Evolutionary conservation across 2,888 invertebrate genomes (phyloP).

Genomic region (Torymus auratus): DNA sequence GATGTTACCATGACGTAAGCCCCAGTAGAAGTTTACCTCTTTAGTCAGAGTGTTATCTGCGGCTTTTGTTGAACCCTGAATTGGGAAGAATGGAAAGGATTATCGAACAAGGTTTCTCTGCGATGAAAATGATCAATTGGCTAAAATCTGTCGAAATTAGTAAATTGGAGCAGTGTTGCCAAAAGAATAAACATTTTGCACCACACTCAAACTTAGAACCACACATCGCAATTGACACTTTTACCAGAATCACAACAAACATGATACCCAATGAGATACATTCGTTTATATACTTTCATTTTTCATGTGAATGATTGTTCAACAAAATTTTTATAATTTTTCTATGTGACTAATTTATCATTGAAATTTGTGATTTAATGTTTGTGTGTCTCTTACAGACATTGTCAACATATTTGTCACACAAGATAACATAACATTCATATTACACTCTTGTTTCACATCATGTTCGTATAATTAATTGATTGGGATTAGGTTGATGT

Average conservation of each 20-base stretch:
- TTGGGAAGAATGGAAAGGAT: slow-evolving; percentile 15
- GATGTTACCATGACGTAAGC: slow-evolving; percentile 25
- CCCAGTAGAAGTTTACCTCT: slow-evolving; percentile 38
- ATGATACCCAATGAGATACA: background rate
- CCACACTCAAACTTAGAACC: slow-evolving; percentile 17
- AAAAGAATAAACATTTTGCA: slow-evolving; percentile 47
- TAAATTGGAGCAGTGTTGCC: slow-evolving; percentile 55
- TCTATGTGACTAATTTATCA: background rate
- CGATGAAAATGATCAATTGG: background rate
- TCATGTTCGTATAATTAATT: slow-evolving; percentile 1
- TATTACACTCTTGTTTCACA: background rate
- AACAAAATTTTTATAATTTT: background rate
- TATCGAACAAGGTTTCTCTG: slow-evolving; percentile 46
- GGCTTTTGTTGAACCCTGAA: slow-evolving; percentile 4
- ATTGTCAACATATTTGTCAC: slow-evolving; percentile 2
- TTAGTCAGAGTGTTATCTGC: slow-evolving; percentile 28
- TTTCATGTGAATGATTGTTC: slow-evolving; percentile 33
- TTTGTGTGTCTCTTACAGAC: background rate
- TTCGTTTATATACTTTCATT: slow-evolving; percentile 13
- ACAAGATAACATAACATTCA: background rate
- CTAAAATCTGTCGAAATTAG: background rate
- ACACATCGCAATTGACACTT: slow-evolving; percentile 48
- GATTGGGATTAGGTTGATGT: too few species aligned
- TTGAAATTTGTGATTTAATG: slow-evolving; percentile 6
- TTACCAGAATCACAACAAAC: slow-evolving; percentile 1